These are phyloP conservation scores for Semotilus atromaculatus DNA, from an alignment of 2,797 vertebrate species.

Conservation along the genomic window DNA sequence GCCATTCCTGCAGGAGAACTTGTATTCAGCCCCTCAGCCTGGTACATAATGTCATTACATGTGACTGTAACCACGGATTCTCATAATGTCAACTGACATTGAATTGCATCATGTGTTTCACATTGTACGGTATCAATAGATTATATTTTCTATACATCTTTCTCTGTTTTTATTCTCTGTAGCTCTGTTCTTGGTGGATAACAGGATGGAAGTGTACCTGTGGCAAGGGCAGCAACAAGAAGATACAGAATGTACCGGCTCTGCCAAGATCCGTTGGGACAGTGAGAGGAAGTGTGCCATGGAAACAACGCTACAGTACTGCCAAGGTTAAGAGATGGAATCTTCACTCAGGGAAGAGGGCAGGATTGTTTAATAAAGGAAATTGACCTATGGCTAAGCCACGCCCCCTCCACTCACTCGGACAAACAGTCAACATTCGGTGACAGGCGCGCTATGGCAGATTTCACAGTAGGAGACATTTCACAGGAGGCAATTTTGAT, in stretches of 20 bases:
- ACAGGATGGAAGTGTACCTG: slow-evolving; percentile 85
- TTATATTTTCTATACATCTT: background rate
- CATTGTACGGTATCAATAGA: background rate
- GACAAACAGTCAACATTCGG: too few relatives aligned
- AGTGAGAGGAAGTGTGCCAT: slow-evolving; percentile 83
- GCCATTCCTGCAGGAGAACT: slow-evolving; percentile 84
- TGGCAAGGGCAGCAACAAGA: slow-evolving; percentile 83
- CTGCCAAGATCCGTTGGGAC: slow-evolving; percentile 84
- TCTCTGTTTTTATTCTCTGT: slow-evolving; percentile 24
- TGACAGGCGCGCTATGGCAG: too few relatives aligned
- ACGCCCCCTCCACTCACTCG: too few relatives aligned
- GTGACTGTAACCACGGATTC: background rate
- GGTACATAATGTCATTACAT: slow-evolving; percentile 65
- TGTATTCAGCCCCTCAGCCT: slow-evolving; percentile 79
- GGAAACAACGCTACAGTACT: slow-evolving; percentile 83
- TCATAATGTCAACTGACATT: background rate
- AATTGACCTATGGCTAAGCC: too few relatives aligned
- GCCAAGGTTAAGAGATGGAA: slow-evolving; percentile 76
- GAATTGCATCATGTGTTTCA: background rate
- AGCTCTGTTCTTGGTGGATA: slow-evolving; percentile 83
- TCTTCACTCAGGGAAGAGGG: background rate
- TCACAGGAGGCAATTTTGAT: too few relatives aligned
- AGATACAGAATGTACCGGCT: slow-evolving; percentile 77
- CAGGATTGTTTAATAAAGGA: background rate
- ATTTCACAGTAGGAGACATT: too few relatives aligned